Percentiles rank a stretch among this genome's conserved stretches.
Conservation (phyloP, 2,797 vertebrate species). For the Pelodytes ibericus region DNA sequence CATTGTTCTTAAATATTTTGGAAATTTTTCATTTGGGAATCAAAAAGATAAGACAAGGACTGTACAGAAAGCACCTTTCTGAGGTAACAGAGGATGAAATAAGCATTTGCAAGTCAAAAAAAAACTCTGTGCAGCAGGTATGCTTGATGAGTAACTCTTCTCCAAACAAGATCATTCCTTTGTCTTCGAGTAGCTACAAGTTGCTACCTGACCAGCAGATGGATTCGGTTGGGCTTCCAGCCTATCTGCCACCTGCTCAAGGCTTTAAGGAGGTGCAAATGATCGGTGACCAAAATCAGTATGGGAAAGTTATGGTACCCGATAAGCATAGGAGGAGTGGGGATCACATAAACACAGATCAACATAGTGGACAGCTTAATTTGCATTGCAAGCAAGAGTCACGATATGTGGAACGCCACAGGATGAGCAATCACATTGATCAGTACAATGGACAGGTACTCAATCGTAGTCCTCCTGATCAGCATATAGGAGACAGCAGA, state of each 20-base stretch:
- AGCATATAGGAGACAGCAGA: conserved; percentile 25
- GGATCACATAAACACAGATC: conserved; percentile 54
- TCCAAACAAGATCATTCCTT: conserved; percentile 71
- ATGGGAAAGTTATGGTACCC: conserved; percentile 12
- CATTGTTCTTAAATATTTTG: conserved; percentile 87
- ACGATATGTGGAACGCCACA: conserved; percentile 31
- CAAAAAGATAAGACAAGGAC: conserved; percentile 81
- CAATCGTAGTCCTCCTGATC: conserved; percentile 25
- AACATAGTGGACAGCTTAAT: conserved; percentile 52
- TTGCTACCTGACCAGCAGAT: conserved; percentile 61
- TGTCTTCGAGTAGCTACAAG: conserved; percentile 68
- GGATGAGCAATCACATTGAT: conserved; percentile 52
- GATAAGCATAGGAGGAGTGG: conserved; percentile 42
- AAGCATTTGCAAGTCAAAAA: conserved; percentile 78
- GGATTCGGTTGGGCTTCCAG: conserved; percentile 59
- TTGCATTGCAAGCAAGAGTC: conserved; percentile 48
- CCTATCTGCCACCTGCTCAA: conserved; percentile 58
- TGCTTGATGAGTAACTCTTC: conserved; percentile 73
- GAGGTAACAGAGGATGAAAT: conserved; percentile 70
- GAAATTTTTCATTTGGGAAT: conserved; percentile 91
- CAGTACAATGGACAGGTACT: conserved; percentile 65
- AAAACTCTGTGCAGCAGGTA: conserved; percentile 79
- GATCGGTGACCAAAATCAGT: conserved; percentile 45
- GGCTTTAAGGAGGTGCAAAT: conserved; percentile 57
- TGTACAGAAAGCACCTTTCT: conserved; percentile 70